These are phyloP conservation scores for Myiozetetes cayanensis DNA, from an alignment of 2,113 vertebrate species.

Conservation along the genomic window DNA sequence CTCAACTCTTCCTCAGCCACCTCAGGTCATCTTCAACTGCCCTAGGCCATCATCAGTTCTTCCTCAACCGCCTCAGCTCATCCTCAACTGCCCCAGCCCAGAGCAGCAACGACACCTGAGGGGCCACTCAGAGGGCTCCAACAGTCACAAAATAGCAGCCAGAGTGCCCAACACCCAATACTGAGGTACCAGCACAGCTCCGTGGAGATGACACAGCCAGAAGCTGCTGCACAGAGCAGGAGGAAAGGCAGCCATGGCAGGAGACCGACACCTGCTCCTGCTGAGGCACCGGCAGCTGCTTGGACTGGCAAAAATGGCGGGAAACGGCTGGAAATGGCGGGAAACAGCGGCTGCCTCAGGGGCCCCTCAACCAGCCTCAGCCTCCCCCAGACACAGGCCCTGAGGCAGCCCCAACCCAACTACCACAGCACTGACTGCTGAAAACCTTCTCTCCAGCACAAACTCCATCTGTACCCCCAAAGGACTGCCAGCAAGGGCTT, in stretches of 20 bases:
- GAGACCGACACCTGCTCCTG: fast-evolving
- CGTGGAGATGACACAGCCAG: fast-evolving
- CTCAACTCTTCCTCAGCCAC: not conserved
- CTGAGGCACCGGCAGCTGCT: not conserved
- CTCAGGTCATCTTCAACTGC: not conserved
- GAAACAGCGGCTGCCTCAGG: fast-evolving
- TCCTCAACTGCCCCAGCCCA: not conserved
- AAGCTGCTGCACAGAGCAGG: fast-evolving
- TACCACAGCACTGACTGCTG: fast-evolving
- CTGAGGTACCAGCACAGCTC: not conserved
- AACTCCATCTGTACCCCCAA: fast-evolving
- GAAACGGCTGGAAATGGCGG: fast-evolving
- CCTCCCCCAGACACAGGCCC: not conserved
- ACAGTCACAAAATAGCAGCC: not conserved
- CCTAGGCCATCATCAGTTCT: not conserved
- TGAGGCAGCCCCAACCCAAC: no score
- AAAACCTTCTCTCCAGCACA: fast-evolving
- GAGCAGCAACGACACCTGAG: not conserved
- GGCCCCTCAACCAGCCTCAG: no score
- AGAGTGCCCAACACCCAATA: fast-evolving
- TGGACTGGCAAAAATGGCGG: not conserved
- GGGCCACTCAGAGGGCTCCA: fast-evolving
- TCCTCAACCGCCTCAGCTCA: not conserved
- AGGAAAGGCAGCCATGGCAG: fast-evolving
- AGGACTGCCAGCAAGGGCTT: not conserved